These are phyloP conservation scores for Anabas testudineus DNA, from an alignment of 2,797 vertebrate genomes.

Conservation along the genomic window DNA sequence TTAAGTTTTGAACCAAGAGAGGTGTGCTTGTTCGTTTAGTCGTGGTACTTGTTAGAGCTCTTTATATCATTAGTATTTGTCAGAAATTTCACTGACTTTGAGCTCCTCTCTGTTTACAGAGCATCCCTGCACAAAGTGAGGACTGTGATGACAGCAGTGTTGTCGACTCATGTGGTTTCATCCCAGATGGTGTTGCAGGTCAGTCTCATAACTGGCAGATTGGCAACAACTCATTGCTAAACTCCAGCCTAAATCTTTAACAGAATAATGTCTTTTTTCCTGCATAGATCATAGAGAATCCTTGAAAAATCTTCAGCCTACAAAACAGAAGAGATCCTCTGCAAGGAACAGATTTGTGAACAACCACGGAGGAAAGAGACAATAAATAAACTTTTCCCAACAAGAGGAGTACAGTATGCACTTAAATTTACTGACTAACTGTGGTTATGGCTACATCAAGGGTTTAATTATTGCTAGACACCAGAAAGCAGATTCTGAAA, in stretches of 20 bases:
- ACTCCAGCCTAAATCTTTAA: conserved; percentile 13
- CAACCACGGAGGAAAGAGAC: conserved; percentile 51
- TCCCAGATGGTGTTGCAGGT: conserved; percentile 62
- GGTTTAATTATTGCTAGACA: conserved; percentile 9
- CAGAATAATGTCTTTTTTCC: conserved; percentile 15
- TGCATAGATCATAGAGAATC: conserved; percentile 58
- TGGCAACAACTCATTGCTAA: not conserved
- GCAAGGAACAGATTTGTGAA: conserved; percentile 61
- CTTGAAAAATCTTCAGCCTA: conserved; percentile 29
- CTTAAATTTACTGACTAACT: conserved; percentile 6
- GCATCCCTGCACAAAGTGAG: conserved; percentile 28
- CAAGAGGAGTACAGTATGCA: conserved; percentile 12
- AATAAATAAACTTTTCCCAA: conserved; percentile 20
- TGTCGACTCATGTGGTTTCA: conserved; percentile 36
- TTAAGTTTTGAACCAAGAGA: not conserved
- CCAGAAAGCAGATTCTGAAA: conserved; percentile 6
- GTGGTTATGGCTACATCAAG: conserved; percentile 9
- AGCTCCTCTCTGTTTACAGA: conserved; percentile 58
- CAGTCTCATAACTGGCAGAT: conserved; percentile 31
- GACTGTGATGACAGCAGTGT: conserved; percentile 60
- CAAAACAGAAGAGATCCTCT: conserved; percentile 70
- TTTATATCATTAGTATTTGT: not conserved
- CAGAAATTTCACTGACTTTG: conserved; percentile 4
- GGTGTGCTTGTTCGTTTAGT: not conserved
- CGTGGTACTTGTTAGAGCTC: not conserved